Base-by-base conservation (phyloP, 1,140 invertebrate species). In the Anagrus nilaparvatae region DNA sequence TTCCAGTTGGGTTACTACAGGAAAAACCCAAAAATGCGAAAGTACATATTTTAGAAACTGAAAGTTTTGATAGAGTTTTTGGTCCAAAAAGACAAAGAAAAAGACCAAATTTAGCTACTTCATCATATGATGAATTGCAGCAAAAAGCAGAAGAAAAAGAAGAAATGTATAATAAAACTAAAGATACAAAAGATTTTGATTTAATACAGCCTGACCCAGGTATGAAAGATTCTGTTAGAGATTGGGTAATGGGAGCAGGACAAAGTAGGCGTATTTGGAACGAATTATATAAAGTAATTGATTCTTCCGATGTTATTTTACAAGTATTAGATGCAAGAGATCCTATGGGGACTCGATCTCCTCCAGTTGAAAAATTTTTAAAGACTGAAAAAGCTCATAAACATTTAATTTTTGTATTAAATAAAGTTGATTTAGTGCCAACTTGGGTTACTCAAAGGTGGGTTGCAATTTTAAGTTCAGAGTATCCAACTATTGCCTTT, bases 191-290 rank as follows among this genome's bases (percentile, higher is more conserved):
- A 51, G 95, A 98, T 70, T 57, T 75, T 27, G 87, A 95, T 70
- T 70, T 94, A 34, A 71, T 89, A 2, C 72, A 76, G 37, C 81
- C 94, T 56, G 88, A 97, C 62, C 71, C 78, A 42, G 79, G 93
- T 6, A 74, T 87, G 1, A 77, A 72, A 53, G 78, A 83, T 51
- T 71, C 76, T 1, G 76, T 77, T 28, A 75, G 87, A 43, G 84
- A 87, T 53, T 88, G 86, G 83, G 78, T 93, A 4, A 92, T 93
- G 78, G 78, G 73, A 35, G 89, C 90, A 21, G 97, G 96, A 4
- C 90, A 95, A 61, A 97, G 93, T 55, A 95, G 81, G 71, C 75
- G 97, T 53, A 96, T 99, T 56, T 99, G 97, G 96, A 96, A 95
- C 72, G 97, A 99, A 67, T 65, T 99, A 6, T 97, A 99, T 61